These are phyloP conservation scores for Ctenicera cuprea DNA, from an alignment of 2,888 invertebrate species.

Conservation along the genomic window DNA sequence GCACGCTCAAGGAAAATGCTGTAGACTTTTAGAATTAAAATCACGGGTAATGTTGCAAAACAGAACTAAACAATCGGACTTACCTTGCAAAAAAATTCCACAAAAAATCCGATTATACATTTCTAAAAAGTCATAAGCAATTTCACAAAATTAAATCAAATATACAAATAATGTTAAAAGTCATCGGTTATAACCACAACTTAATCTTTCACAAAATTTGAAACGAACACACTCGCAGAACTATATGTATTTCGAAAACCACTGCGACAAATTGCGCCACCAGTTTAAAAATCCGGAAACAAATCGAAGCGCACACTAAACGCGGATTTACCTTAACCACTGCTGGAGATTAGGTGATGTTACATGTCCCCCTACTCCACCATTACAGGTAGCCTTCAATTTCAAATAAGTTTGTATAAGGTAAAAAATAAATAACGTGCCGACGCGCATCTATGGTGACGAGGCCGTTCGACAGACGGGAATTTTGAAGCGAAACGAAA, in stretches of 20 bases:
- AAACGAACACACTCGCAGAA: too few relatives aligned
- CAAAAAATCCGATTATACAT: conserved; percentile 19
- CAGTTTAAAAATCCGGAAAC: conserved; percentile 19
- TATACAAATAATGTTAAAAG: not conserved
- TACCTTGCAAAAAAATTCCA: conserved; percentile 8
- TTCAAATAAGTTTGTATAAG: conserved; percentile 44
- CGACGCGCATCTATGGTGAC: conserved; percentile 39
- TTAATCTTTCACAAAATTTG: too few relatives aligned
- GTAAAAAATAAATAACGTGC: conserved; percentile 42
- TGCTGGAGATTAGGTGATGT: conserved; percentile 42
- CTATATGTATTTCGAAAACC: too few relatives aligned
- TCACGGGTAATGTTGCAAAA: not conserved
- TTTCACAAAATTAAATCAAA: conserved; percentile 3
- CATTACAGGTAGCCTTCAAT: conserved; percentile 47
- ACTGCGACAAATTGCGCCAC: not conserved
- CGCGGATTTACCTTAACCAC: conserved; percentile 41
- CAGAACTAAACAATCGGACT: not conserved
- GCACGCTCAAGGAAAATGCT: conserved; percentile 13
- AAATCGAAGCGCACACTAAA: conserved; percentile 19
- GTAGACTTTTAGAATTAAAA: not conserved
- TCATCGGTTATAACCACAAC: not conserved
- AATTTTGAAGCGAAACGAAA: conserved; percentile 43
- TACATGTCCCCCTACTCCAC: conserved; percentile 38
- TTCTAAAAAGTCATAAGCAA: conserved; percentile 26
- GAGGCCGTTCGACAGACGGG: conserved; percentile 36